Conservation (phyloP, 2,797 vertebrate genomes). For the Simalia tracyae region DNA sequence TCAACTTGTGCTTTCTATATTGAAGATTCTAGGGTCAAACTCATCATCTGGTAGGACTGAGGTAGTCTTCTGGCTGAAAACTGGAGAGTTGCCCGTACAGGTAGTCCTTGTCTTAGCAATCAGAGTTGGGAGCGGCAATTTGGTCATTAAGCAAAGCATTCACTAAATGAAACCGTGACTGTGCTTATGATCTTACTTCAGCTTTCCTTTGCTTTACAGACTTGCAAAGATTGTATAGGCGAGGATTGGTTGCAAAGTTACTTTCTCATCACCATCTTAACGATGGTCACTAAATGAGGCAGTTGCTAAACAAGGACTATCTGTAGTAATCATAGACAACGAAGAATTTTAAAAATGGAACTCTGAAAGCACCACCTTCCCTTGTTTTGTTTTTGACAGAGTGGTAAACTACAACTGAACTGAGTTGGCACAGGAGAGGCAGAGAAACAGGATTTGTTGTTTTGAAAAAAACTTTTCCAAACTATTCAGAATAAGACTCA, state of each 20-base stretch:
- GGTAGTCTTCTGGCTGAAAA: neutral
- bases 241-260: neutral
- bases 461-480: neutral
- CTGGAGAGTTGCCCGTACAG: neutral
- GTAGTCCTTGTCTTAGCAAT: neutral
- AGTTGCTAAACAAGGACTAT: neutral
- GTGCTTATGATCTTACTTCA: neutral
- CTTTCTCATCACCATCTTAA: neutral
- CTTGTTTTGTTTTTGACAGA: neutral
- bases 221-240: neutral
- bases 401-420: neutral
- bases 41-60: neutral
- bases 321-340: neutral
- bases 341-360: neutral
- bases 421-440: neutral
- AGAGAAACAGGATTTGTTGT: neutral
- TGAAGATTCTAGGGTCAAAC: neutral
- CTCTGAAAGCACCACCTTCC: neutral
- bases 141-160: neutral
- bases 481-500: neutral
- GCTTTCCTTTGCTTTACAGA: neutral
- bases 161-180: neutral
- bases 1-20: neutral
- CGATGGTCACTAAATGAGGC: neutral
- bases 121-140: neutral